A percentile compares a stretch with the other conserved stretches of the same genome.
phyloP scores from a whole-genome alignment of 30 jellyfish, hydroid and myxozoan genomes.

The Aurelia aurita complex sp. Pacific region DNA sequence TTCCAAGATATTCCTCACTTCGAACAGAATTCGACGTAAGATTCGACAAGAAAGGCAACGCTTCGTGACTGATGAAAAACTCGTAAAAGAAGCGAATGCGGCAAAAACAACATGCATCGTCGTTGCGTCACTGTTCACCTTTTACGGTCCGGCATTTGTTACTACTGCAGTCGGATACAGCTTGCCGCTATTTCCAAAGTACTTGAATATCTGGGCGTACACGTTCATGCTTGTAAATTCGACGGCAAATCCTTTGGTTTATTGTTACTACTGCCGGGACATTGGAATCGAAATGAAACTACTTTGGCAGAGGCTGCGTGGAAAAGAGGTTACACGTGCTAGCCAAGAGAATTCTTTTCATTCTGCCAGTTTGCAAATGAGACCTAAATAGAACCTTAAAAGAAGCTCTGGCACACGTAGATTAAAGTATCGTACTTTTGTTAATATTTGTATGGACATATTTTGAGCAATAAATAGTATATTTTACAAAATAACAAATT shows the following conservation, averaged over 20 bases:
- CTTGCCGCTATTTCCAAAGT: conserved; percentile 23
- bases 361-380: too few relatives aligned
- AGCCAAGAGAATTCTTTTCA: too few relatives aligned
- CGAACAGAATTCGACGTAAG: conserved; percentile 38
- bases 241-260: conserved; percentile 64
- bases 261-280: conserved; percentile 64
- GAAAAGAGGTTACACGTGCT: neutral
- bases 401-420: too few relatives aligned
- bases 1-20: conserved; percentile 44
- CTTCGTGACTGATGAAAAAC: conserved; percentile 44
- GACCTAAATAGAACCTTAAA: too few relatives aligned
- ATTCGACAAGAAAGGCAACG: conserved; percentile 54
- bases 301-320: conserved; percentile 21
- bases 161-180: conserved; percentile 54
- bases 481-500: too few relatives aligned
- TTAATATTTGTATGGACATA: too few relatives aligned
- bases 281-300: conserved; percentile 47
- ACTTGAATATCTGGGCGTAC: conserved; percentile 67
- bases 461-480: too few relatives aligned
- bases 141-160: conserved; percentile 58
- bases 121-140: conserved; percentile 43
- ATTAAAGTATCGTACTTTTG: too few relatives aligned
- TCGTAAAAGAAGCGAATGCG: conserved; percentile 66
- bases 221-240: conserved; percentile 65
- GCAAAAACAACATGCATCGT: conserved; percentile 61